These are phyloP conservation scores for Ophion slaviceki DNA, from an alignment of 2,888 invertebrate genomes.

Conservation along the genomic window DNA sequence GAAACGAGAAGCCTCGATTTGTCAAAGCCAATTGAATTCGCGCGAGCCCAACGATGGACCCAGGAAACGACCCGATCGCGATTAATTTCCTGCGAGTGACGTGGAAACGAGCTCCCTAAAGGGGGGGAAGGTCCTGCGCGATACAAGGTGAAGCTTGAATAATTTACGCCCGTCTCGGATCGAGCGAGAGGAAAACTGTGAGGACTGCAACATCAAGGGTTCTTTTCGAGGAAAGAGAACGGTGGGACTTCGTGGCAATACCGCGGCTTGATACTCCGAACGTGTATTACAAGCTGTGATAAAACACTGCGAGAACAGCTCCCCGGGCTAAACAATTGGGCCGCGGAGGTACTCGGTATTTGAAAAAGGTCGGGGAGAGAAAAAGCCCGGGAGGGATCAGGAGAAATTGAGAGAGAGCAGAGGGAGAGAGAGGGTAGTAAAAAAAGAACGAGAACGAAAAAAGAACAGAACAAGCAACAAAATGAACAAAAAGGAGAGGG, in stretches of 20 bases:
- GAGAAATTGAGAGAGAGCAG: background rate
- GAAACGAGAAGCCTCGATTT: conserved; percentile 3
- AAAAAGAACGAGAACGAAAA: background rate
- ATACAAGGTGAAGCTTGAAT: background rate
- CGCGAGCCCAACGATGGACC: conserved; percentile 4
- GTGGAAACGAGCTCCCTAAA: conserved; percentile 12
- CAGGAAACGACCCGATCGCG: conserved; percentile 21
- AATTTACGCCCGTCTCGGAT: conserved; percentile 13
- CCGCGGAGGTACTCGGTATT: conserved; percentile 30
- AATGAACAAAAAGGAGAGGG: background rate
- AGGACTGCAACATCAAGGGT: conserved; percentile 6
- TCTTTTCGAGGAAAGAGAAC: background rate
- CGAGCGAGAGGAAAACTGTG: conserved; percentile 3
- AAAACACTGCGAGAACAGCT: conserved; percentile 26
- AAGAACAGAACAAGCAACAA: background rate
- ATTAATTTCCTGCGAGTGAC: conserved; percentile 35
- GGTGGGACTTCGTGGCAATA: background rate
- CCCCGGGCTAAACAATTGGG: conserved; percentile 25
- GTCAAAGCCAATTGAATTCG: conserved; percentile 22
- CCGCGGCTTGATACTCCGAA: conserved; percentile 20
- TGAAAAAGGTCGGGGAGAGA: conserved; percentile 23
- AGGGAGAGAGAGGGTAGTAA: background rate
- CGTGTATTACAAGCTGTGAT: conserved; percentile 32
- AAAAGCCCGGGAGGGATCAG: background rate
- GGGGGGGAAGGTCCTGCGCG: background rate